These are phyloP conservation scores for Lithobates sylvaticus DNA, from an alignment of 2,797 vertebrate species.

Conservation along the genomic window DNA sequence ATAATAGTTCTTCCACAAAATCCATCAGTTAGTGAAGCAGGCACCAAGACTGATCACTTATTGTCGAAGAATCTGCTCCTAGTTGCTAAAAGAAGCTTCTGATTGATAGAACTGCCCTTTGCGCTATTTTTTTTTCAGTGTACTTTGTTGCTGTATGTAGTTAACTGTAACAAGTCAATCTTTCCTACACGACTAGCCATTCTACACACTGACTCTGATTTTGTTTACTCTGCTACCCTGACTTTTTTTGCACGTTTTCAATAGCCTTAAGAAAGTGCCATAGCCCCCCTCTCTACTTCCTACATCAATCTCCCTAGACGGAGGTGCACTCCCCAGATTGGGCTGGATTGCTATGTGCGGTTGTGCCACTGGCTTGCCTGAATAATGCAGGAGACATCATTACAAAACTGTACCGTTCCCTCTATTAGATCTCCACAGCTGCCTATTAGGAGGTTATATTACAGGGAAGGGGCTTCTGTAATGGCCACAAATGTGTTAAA, in stretches of 20 bases:
- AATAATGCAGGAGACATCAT: slow-evolving; percentile 61
- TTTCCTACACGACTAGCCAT: not conserved
- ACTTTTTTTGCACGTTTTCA: slow-evolving; percentile 21
- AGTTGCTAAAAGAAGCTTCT: too few relatives aligned
- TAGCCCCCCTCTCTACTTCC: not conserved
- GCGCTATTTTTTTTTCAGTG: not conserved
- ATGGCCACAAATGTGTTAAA: slow-evolving; percentile 62
- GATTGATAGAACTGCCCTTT: not conserved
- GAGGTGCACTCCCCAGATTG: slow-evolving; percentile 39
- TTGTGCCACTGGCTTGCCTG: slow-evolving; percentile 53
- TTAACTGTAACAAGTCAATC: not conserved
- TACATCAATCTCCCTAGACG: slow-evolving; percentile 34
- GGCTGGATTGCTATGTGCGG: slow-evolving; percentile 48
- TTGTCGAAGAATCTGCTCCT: too few relatives aligned
- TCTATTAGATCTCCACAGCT: slow-evolving; percentile 62
- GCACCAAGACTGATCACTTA: too few relatives aligned
- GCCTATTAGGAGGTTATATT: slow-evolving; percentile 62
- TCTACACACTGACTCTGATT: not conserved
- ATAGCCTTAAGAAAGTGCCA: slow-evolving; percentile 3
- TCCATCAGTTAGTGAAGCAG: too few relatives aligned
- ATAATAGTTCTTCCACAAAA: too few relatives aligned
- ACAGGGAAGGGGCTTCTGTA: slow-evolving; percentile 63
- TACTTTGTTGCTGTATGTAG: not conserved
- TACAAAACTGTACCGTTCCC: slow-evolving; percentile 59
- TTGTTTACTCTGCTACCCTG: not conserved